Evolutionary conservation across 2,113 vertebrate genomes (phyloP).

Genomic region (Passer montanus): DNA sequence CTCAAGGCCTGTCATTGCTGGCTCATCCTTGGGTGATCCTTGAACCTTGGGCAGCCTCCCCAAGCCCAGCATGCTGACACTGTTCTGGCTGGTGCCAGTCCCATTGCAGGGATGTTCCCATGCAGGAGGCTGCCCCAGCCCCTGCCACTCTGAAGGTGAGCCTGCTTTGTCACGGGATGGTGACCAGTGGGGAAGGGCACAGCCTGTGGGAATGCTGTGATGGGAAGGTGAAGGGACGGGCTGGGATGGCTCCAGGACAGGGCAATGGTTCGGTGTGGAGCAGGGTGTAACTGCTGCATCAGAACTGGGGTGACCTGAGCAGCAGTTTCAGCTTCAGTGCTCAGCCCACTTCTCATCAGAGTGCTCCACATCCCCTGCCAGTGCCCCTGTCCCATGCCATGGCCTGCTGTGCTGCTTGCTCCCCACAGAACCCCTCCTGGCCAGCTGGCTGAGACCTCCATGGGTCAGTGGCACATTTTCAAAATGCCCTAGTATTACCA

Average conservation of each 20-base stretch:
- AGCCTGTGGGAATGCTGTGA: accelerated
- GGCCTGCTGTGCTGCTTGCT: background rate
- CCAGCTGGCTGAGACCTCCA: background rate
- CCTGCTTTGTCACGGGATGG: background rate
- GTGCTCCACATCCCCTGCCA: background rate
- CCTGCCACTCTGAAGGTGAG: background rate
- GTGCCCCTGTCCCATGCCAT: background rate
- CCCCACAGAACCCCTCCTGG: background rate
- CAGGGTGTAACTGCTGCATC: background rate
- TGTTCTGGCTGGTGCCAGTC: background rate
- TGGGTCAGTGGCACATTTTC: background rate
- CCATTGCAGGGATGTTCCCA: background rate
- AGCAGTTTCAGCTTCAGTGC: background rate
- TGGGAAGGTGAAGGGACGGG: background rate
- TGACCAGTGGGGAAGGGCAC: background rate
- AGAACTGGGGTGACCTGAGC: too few relatives aligned
- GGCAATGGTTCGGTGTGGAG: background rate
- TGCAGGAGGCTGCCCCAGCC: background rate
- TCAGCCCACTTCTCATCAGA: background rate
- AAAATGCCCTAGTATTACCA: background rate
- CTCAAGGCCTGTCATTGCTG: background rate
- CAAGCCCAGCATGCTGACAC: background rate
- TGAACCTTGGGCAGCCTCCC: background rate
- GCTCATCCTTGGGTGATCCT: background rate
- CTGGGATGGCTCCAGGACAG: background rate